Conservation (phyloP, 2,113 vertebrate species). For the Pholis gunnellus region DNA sequence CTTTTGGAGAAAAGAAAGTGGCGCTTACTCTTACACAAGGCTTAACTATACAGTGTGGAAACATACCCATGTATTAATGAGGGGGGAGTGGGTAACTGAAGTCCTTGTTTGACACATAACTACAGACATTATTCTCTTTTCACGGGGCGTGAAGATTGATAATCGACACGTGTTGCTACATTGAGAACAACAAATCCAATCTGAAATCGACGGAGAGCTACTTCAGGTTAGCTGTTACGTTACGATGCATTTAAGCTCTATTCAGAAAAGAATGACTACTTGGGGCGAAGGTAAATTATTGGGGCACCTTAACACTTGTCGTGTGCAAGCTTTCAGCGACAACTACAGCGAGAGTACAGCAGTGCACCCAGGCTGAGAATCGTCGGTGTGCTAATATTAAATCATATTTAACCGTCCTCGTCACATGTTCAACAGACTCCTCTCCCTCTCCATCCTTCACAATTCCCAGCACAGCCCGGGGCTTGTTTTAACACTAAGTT, state of each 20-base stretch:
- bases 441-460: not conserved
- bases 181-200: too few species aligned
- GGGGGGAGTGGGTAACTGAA: not conserved
- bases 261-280: not conserved
- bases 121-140: not conserved
- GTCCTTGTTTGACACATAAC: not conserved
- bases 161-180: too few species aligned
- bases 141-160: too few species aligned
- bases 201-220: not conserved
- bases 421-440: not conserved
- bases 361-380: not conserved
- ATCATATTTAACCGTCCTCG: not conserved
- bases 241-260: not conserved
- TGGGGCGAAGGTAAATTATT: too few species aligned
- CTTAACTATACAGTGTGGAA: not conserved
- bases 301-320: not conserved
- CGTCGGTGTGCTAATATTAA: not conserved
- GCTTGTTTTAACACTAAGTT: slow-evolving; percentile 38
- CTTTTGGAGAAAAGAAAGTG: not conserved
- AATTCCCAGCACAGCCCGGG: not conserved
- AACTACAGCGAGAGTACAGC: not conserved
- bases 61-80: not conserved
- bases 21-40: not conserved
- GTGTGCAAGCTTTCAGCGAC: not conserved
- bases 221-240: not conserved